phyloP scores from a whole-genome alignment of 2,113 vertebrate species.

The Nesogale talazaci region DNA sequence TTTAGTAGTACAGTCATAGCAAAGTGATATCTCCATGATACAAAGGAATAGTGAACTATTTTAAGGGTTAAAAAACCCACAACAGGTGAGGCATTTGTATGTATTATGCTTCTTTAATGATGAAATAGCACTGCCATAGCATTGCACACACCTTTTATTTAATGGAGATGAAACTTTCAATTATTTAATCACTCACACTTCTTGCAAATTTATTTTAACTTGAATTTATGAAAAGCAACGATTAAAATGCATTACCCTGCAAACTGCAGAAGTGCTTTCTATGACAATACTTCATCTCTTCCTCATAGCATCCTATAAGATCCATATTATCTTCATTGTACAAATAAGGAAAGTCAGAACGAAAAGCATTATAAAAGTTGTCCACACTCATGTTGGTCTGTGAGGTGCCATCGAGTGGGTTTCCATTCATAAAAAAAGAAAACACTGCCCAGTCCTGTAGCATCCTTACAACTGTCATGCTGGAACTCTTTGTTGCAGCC shows the following conservation, averaged over 20 bases:
- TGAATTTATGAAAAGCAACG: conserved; percentile 1
- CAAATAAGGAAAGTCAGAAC: conserved; percentile 26
- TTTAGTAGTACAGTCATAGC: conserved; percentile 6
- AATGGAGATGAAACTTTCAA: neutral
- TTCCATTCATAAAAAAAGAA: no score
- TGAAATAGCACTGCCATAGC: neutral
- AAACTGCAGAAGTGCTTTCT: conserved; percentile 28
- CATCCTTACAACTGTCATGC: no score
- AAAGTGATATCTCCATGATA: neutral
- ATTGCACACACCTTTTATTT: conserved; percentile 1
- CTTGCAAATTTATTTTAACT: conserved; percentile 35
- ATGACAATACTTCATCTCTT: conserved; percentile 3
- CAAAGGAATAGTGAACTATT: neutral
- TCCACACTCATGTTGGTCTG: neutral
- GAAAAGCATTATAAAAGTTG: conserved; percentile 24
- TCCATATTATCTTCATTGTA: neutral
- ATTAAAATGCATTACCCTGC: neutral
- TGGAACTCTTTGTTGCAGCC: no score
- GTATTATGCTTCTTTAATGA: neutral
- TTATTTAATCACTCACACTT: neutral
- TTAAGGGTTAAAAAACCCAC: neutral
- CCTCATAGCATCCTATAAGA: neutral
- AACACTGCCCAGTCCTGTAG: no score
- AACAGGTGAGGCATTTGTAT: neutral
- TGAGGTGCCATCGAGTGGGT: no score